These are phyloP conservation scores for Stomorhina lunata DNA, from an alignment of 2,888 invertebrate genomes.

Conservation along the genomic window DNA sequence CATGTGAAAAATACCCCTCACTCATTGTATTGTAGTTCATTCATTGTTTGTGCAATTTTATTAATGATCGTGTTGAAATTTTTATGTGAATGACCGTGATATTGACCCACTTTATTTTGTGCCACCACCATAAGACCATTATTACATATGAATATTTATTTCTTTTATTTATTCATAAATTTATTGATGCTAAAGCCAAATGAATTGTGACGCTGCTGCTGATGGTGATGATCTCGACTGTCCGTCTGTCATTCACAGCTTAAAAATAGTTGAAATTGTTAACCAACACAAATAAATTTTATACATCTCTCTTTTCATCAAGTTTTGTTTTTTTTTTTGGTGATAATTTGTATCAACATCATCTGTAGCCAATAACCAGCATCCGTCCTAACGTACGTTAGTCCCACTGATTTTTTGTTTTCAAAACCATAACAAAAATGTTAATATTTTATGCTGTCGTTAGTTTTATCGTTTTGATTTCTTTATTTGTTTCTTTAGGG, in stretches of 20 bases:
- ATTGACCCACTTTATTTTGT: conserved; percentile 61
- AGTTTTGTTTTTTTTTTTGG: background rate
- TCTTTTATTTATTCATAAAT: background rate
- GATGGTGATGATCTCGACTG: background rate
- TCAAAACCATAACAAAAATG: background rate
- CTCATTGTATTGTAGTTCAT: no score
- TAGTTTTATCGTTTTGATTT: background rate
- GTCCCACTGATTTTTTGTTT: background rate
- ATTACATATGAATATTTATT: no score
- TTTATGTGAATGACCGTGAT: conserved; percentile 60
- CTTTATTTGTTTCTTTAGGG: no score
- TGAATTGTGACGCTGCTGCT: background rate
- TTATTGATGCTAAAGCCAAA: background rate
- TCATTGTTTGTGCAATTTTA: conserved; percentile 38
- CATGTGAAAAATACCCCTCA: conserved; percentile 5
- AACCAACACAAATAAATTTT: background rate
- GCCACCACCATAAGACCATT: conserved; percentile 18
- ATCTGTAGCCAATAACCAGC: background rate
- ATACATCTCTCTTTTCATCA: conserved; percentile 32
- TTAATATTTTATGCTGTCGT: background rate
- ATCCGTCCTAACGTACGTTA: background rate
- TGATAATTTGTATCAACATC: conserved; percentile 12
- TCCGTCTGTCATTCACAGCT: conserved; percentile 36
- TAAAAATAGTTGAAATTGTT: conserved; percentile 36
- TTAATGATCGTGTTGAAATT: conserved; percentile 48